Base-by-base conservation (phyloP, 2,888 invertebrate genomes). In the Limenitis camilla region DNA sequence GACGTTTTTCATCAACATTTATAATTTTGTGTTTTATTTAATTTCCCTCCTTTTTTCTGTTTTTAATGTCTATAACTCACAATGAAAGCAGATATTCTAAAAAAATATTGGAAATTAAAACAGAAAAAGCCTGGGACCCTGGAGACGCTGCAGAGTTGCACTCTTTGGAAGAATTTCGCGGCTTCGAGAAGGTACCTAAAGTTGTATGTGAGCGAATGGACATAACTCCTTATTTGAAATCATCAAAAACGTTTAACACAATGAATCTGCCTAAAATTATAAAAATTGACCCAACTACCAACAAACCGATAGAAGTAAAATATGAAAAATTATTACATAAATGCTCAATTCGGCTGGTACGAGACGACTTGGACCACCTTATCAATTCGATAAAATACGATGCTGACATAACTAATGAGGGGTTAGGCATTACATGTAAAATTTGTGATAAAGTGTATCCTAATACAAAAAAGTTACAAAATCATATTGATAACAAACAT, bases 401-500 rank as follows among this genome's bases (percentile, higher is more conserved):
- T 8, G 32, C 47, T 7, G 39, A 28, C n/a, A 57, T 27, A 46
- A 55, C 8, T 41, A 59, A 45, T 33, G 31, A 49, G n/a, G 42
- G 57, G 31, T 47, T 55, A 43, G 61, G 57, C 31, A 70, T 78
- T 63, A 61, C 70, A 49, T 85, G 84, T 56, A 79, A 78, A 45
- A 78, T 83, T 33, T 85, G 85, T 58, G 66, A 71, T 3, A 85
- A 84, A 60, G 59, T 63, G 0, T 85, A 82, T 53, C 64, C 71
- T 0, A 76, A 66, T 30, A 71, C 73, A 31, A 80, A 73, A 32
- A 81, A 76, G 43, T 58, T 84, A 1, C 55, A 67, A 2, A 81
- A 79, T 33, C 86, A 85, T 44, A 70, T 74, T 30, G 64, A 69
- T 31, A 81, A 76, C 5, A 83, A 84, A 35, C 86, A 86, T 51